Conservation (phyloP, 1,140 invertebrate genomes). For the Acromyrmex charruanus region DNA sequence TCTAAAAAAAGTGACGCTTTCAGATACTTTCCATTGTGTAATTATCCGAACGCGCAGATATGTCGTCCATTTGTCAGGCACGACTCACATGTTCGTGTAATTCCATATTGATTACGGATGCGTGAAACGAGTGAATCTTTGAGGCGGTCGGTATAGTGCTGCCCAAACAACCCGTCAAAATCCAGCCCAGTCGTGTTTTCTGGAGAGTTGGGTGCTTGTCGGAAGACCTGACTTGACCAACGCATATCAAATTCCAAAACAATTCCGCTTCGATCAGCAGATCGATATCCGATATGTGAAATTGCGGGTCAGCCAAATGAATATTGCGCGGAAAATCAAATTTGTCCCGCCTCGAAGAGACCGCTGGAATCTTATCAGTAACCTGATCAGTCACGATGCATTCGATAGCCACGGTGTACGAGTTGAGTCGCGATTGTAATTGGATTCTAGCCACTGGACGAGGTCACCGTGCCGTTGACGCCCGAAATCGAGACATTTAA, state of each 20-base stretch:
- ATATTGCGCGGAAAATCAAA: constrained; percentile 14
- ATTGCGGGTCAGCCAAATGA: constrained; percentile 66
- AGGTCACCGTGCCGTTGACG: neutral
- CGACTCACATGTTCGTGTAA: neutral
- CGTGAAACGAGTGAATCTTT: neutral
- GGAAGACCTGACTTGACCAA: constrained; percentile 68
- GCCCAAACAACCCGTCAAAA: too few species aligned
- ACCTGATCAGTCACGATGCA: constrained; percentile 47
- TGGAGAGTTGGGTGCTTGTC: constrained; percentile 65
- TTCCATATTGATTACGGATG: neutral
- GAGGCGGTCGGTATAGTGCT: too few species aligned
- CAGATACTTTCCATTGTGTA: neutral
- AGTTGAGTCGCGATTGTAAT: constrained; percentile 41
- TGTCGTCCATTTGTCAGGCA: neutral
- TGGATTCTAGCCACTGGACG: neutral
- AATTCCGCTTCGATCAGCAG: constrained; percentile 28
- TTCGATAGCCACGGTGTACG: neutral
- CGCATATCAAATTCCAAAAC: constrained; percentile 73
- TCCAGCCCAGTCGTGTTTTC: neutral
- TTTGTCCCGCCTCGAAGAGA: neutral
- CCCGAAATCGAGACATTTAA: neutral
- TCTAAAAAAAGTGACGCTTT: neutral
- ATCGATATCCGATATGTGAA: constrained; percentile 68
- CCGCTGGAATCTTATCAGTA: neutral
- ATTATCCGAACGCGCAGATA: rapidly evolving